Evolutionary conservation across 2,797 vertebrate genomes (phyloP).

Genomic region (Chelon auratus): DNA sequence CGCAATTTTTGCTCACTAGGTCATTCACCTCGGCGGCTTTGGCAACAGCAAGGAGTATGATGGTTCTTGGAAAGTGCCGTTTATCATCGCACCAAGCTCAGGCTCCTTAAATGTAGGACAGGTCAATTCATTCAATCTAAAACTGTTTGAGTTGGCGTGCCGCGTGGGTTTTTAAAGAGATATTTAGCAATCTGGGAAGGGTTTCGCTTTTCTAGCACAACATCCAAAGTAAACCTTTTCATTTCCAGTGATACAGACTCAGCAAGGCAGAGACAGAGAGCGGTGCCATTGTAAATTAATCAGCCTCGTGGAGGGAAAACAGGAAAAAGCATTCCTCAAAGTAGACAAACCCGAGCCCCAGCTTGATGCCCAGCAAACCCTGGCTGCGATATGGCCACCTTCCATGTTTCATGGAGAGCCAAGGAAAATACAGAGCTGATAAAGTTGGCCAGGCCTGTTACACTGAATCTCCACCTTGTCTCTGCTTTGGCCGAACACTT

Average conservation of each 20-base stretch:
- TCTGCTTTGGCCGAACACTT: conserved; percentile 61
- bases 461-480: conserved; percentile 69
- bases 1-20: conserved; percentile 69
- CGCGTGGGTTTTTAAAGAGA: conserved; percentile 72
- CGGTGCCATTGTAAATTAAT: conserved; percentile 76
- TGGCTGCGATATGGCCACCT: conserved; percentile 75
- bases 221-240: conserved; percentile 83
- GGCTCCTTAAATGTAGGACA: conserved; percentile 68
- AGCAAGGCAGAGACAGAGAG: conserved; percentile 59
- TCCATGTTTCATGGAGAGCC: conserved; percentile 70
- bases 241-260: conserved; percentile 78
- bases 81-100: conserved; percentile 74
- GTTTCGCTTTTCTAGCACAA: conserved; percentile 78
- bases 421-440: conserved; percentile 72
- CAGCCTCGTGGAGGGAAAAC: conserved; percentile 67
- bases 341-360: conserved; percentile 74
- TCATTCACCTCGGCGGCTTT: conserved; percentile 76
- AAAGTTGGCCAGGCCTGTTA: conserved; percentile 63
- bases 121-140: conserved; percentile 78
- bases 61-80: conserved; percentile 74
- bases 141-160: conserved; percentile 81
- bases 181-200: conserved; percentile 74
- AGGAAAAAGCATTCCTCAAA: conserved; percentile 74
- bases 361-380: conserved; percentile 67
- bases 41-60: conserved; percentile 67